Evolutionary conservation across 2,113 vertebrate species (phyloP).

Genomic region (Empidonax traillii): DNA sequence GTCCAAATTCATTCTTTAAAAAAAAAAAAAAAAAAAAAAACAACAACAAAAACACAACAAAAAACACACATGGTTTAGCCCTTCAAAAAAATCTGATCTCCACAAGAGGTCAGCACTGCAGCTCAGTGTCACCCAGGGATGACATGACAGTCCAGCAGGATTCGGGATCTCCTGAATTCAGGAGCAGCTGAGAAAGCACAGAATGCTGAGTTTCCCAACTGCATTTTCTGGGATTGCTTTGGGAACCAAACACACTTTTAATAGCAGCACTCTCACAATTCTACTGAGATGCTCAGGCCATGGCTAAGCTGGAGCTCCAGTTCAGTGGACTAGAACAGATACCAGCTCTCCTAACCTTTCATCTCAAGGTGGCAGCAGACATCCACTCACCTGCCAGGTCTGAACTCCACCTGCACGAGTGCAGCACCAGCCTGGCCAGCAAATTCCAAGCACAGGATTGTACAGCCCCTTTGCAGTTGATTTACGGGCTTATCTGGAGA

Average conservation of each 20-base stretch:
- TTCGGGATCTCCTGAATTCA: fast-evolving
- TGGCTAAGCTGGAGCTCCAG: background rate
- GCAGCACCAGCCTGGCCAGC: background rate
- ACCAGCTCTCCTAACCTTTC: fast-evolving
- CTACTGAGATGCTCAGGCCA: background rate
- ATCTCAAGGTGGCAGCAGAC: background rate
- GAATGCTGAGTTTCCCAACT: background rate
- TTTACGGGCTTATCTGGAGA: background rate
- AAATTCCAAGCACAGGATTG: background rate
- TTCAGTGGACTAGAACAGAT: background rate
- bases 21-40: background rate
- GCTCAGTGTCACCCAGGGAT: background rate
- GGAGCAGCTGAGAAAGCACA: background rate
- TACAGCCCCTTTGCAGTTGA: background rate
- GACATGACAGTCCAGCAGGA: background rate
- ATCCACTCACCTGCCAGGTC: background rate
- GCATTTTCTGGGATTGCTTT: background rate
- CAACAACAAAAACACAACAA: no score
- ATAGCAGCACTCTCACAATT: background rate
- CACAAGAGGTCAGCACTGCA: slow-evolving; percentile 31
- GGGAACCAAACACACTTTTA: background rate
- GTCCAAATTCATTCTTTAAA: background rate
- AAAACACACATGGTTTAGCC: background rate
- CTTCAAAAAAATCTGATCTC: background rate
- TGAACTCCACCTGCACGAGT: background rate